Conservation (phyloP, 2,888 invertebrate species). For the Diarsia dahlii region DNA sequence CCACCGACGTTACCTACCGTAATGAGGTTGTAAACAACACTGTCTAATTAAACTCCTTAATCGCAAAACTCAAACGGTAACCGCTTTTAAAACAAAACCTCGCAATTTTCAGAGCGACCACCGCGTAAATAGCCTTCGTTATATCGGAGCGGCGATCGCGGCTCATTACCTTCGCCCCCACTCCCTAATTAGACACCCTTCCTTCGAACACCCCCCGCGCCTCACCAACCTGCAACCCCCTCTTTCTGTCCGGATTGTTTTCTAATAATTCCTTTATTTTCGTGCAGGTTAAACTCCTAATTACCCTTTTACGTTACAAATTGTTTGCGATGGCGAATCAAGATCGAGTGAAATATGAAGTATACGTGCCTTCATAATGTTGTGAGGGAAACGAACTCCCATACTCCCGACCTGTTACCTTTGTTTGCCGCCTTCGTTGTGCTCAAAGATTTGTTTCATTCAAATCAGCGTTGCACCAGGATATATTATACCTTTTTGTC, state of each 20-base stretch:
- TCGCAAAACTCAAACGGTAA: constrained; percentile 90
- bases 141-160: constrained; percentile 90
- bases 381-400: constrained; percentile 46
- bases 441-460: constrained; percentile 36
- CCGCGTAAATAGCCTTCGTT: constrained; percentile 89
- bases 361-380: constrained; percentile 60
- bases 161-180: constrained; percentile 89
- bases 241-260: constrained; percentile 85
- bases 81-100: constrained; percentile 91
- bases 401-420: constrained; percentile 12
- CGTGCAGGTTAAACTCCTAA: constrained; percentile 83
- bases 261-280: constrained; percentile 89
- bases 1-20: constrained; percentile 81
- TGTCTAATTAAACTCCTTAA: constrained; percentile 91
- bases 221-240: constrained; percentile 65
- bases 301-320: constrained; percentile 80
- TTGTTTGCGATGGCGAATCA: constrained; percentile 69
- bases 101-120: constrained; percentile 89
- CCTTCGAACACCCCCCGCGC: constrained; percentile 68
- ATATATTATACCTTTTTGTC: constrained; percentile 44
- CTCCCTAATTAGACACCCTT: constrained; percentile 88
- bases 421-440: constrained; percentile 34
- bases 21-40: constrained; percentile 91
- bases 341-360: constrained; percentile 67
- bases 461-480: constrained; percentile 49